Evolutionary conservation across 2,113 vertebrate species (phyloP), one percentile per base, ranked within the genome.

Genomic region (Cheilinus undulatus): DNA sequence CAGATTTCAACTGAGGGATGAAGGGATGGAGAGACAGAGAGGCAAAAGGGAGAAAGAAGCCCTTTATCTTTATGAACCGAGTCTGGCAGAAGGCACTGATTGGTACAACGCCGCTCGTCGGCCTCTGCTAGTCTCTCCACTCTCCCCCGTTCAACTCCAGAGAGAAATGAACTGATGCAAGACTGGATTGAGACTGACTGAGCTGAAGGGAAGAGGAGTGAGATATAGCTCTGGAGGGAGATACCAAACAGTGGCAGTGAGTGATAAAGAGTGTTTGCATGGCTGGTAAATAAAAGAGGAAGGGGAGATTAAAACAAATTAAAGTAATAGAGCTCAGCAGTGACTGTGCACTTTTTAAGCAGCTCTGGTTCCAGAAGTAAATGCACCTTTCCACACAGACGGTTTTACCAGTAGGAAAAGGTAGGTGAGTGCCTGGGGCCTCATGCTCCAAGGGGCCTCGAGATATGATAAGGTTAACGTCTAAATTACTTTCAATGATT

Each of bases 101-200:
- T 89, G 89, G 81, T 88, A 80, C 81, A 78, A 69, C 80, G 50
- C 77, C 19, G 36, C 70, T 57, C 26, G 53, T 56, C 60, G 65
- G 70, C 86, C 80, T 67, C 69, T 70, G 73, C 73, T 81, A 59
- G 79, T 78, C 69, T 66, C 79, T 75, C 30, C 2, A 63, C 68
- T 69, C 23, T 57, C 51, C 27, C 42, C 50, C 2, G 10, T 51
- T 73, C 52, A 60, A 72, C 74, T 83, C 81, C 72, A 53, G 54
- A 82, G 79, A 89, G 85, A 74, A 88, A 87, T 84, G 50, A 80
- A 85, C 58, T 86, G 86, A 87, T 83, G 87, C 86, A 87, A 87
- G 77, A 83, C 80, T 50, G 80, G 78, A 83, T 49, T 76, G 73
- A 87, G 82, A 84, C 74, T 78, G 85, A 82, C 84, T 80, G 77